phyloP scores from a whole-genome alignment of 2,113 vertebrate genomes.

The Rattus norvegicus region GRCr8 NC_086032.1:108754001-108754500 shows the following conservation, averaged over 20 bases:
- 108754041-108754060: background rate
- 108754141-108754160: background rate
- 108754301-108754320: background rate
- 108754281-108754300: background rate
- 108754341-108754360: background rate
- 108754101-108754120: background rate
- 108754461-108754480: constrained; percentile 15
- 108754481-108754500: background rate
- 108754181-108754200: background rate
- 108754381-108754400: constrained; percentile 39
- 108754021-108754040: constrained; percentile 19
- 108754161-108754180: background rate
- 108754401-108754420: background rate
- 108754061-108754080: background rate
- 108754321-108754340: background rate
- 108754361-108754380: background rate
- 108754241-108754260: background rate
- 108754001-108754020: background rate
- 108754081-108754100: background rate
- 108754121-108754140: background rate
- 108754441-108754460: background rate
- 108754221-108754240: background rate
- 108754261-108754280: background rate
- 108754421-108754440: too few species aligned
- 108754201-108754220: background rate